Evolutionary conservation across 2,888 invertebrate species (phyloP).

Genomic region (Microctonus aethiopoides): DNA sequence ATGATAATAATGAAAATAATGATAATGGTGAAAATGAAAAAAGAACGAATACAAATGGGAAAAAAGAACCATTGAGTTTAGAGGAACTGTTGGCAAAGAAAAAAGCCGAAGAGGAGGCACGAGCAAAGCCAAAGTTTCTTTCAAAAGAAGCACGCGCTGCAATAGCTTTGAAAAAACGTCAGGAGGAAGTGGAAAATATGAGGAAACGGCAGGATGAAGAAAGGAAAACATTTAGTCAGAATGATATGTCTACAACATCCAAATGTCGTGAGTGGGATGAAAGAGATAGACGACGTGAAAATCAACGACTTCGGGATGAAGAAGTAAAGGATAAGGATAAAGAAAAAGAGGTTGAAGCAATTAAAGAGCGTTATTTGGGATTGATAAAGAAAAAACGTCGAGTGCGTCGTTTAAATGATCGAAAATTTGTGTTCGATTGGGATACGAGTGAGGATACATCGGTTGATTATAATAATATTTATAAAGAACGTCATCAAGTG

Average conservation of each 20-base stretch:
- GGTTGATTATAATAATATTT: constrained; percentile 95
- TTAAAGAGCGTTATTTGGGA: constrained; percentile 94
- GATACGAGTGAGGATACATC: constrained; percentile 99
- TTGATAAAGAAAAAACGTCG: constrained; percentile 92
- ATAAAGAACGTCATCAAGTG: constrained; percentile 96
- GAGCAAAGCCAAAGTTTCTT: constrained; percentile 96
- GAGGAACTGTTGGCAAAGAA: constrained; percentile 96
- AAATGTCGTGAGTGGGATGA: constrained; percentile 67
- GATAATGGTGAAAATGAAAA: too few species aligned
- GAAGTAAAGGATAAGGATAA: constrained; percentile 83
- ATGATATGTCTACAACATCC: constrained; percentile 61
- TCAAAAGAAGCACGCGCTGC: constrained; percentile 95
- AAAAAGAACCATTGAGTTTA: constrained; percentile 90
- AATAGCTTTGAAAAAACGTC: constrained; percentile 88
- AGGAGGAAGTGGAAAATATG: constrained; percentile 88
- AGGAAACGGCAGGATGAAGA: constrained; percentile 79
- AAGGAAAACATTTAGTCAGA: constrained; percentile 53
- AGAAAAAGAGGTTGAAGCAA: constrained; percentile 93
- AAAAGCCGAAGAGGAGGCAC: constrained; percentile 92
- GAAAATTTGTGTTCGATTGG: constrained; percentile 99
- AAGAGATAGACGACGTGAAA: constrained; percentile 61
- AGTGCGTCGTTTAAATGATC: constrained; percentile 92
- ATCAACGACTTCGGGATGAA: constrained; percentile 66
- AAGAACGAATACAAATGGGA: too few species aligned
- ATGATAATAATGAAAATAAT: too few species aligned